Evolutionary conservation across 1,140 invertebrate species (phyloP), one percentile per base, ranked within the genome.

Genomic region (Eriosoma lanigerum): DNA sequence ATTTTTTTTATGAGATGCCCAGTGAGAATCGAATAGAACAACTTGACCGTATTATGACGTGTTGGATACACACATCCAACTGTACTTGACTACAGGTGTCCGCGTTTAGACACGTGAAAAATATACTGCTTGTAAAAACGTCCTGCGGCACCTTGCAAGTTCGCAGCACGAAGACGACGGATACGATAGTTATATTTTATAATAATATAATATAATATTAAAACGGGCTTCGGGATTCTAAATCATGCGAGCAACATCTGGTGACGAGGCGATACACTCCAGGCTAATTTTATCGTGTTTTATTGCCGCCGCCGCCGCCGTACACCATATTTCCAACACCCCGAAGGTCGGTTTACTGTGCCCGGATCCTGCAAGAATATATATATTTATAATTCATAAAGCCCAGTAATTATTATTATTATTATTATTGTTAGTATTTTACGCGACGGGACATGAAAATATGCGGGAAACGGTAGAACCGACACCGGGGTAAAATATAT

Each of bases 281-380:
- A 17, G 38, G 75, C 75, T 78, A 78, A 78, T 78, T 78, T 62
- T 62, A 62, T 78, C 75, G 75, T 62, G 75, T 78, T 78, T 78
- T 78, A 78, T 78, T 78, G 75, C 75, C 73, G 44, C 46, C 13
- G 26, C 29, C n/a, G 0, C n/a, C n/a, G n/a, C n/a, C n/a, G n/a
- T n/a, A n/a, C 54, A 12, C 32, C 38, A 21, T 29, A 44, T 46
- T 78, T 48, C 17, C 56, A 38, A 38, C 21, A 24, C n/a, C 15
- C 13, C 21, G 32, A 46, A 70, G 38, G 48, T 70, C 21, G 15
- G 3, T 38, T 4, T 38, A 4, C 32, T 3, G 32, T 19, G 29
- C 54, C 38, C 66, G 66, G 66, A 70, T 70, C 46, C 46, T 29
- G 44, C 46, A 38, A 46, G 56, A 78, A 8, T 4, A 38, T 8